A percentile compares a stretch with the other conserved stretches of the same genome.
Conservation (phyloP, 2,797 vertebrate species). For the Gambelia wislizenii region DNA sequence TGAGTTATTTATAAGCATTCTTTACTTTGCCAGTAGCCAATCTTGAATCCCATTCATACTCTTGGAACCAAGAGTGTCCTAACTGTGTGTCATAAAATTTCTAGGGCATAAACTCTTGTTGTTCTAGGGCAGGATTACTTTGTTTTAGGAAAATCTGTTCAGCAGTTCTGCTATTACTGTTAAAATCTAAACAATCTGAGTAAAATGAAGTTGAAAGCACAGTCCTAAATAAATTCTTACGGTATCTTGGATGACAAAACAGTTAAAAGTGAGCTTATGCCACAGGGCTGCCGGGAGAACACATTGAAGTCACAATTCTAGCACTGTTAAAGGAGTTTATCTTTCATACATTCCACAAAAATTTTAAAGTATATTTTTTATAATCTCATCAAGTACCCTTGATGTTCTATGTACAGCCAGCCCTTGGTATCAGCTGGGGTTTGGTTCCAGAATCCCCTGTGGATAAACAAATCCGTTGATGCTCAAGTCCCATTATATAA, state of each 20-base stretch:
- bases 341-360: not conserved
- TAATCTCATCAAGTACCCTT: not conserved
- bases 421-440: too few relatives aligned
- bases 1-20: not conserved
- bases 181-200: not conserved
- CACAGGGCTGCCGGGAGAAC: not conserved
- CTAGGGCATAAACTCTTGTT: not conserved
- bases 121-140: not conserved
- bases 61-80: constrained; percentile 14
- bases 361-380: not conserved
- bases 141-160: not conserved
- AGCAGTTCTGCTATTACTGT: not conserved
- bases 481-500: too few relatives aligned
- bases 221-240: not conserved
- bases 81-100: constrained; percentile 10
- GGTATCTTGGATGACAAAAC: not conserved
- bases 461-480: too few relatives aligned
- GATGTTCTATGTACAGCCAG: too few relatives aligned
- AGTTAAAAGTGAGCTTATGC: not conserved
- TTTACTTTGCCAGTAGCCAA: constrained; percentile 29
- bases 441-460: too few relatives aligned
- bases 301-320: not conserved
- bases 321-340: not conserved
- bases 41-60: constrained; percentile 12
- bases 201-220: not conserved